phyloP scores from a whole-genome alignment of 2,888 invertebrate species.

The Strigamia crassipes region DNA sequence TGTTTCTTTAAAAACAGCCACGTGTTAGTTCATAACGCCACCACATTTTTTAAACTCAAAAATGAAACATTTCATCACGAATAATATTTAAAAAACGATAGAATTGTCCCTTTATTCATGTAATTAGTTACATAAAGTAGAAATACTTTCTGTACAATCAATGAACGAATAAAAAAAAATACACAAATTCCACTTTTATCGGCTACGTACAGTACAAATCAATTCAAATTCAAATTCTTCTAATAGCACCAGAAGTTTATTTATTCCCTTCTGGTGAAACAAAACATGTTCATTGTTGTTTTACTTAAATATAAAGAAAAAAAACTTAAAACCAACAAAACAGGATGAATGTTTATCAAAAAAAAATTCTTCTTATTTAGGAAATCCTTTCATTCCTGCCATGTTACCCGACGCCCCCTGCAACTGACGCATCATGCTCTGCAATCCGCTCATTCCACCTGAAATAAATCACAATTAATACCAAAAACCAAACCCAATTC shows the following conservation, averaged over 20 bases:
- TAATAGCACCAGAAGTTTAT: neutral
- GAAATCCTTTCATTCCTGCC: conserved; percentile 52
- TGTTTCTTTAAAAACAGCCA: neutral
- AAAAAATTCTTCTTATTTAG: conserved; percentile 29
- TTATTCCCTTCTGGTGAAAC: neutral
- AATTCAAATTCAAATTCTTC: neutral
- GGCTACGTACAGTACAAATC: too few species aligned
- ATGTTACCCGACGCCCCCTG: conserved; percentile 62
- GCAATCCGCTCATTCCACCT: conserved; percentile 95
- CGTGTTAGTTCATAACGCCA: neutral
- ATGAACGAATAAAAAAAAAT: neutral
- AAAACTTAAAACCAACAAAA: neutral
- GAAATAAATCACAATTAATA: conserved; percentile 48
- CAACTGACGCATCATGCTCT: conserved; percentile 96
- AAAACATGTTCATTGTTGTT: neutral
- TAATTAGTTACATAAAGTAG: neutral
- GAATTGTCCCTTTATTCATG: neutral
- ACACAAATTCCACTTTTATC: neutral
- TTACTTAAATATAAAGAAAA: neutral
- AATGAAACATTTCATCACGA: neutral
- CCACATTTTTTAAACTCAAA: neutral
- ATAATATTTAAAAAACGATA: too few species aligned
- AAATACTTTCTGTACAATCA: conserved; percentile 34
- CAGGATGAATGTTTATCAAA: neutral
- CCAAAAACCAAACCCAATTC: neutral